Evolutionary conservation across 2,888 invertebrate genomes (phyloP).

Genomic region (Hanleya hanleyi): DNA sequence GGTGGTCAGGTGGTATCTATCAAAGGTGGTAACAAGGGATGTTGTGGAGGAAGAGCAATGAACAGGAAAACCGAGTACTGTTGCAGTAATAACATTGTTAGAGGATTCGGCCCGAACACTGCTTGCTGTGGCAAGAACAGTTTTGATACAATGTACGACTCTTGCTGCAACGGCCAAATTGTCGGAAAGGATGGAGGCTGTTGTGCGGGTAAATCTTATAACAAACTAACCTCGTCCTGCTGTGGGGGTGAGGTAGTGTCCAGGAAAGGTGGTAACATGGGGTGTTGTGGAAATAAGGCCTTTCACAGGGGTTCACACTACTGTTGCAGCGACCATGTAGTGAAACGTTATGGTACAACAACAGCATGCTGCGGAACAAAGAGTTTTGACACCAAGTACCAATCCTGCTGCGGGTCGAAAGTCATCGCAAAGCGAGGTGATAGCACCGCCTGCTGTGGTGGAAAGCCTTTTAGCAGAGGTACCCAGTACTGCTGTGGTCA

Average conservation of each 20-base stretch:
- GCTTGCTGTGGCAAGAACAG: background rate
- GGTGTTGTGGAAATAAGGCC: background rate
- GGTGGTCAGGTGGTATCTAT: background rate
- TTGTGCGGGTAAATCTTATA: background rate
- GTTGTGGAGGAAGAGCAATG: background rate
- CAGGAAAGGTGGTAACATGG: background rate
- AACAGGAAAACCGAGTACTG: background rate
- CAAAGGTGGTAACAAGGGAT: background rate
- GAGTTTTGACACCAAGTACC: background rate
- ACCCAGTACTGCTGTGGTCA: background rate
- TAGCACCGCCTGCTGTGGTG: background rate
- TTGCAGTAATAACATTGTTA: background rate
- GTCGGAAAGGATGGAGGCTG: background rate
- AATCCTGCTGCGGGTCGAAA: background rate
- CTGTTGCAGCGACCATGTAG: background rate
- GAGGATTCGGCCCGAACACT: background rate
- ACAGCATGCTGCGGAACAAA: background rate
- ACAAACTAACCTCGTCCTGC: background rate
- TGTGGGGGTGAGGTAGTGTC: background rate
- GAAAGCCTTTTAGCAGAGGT: background rate
- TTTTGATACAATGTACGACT: background rate
- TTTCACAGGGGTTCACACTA: background rate
- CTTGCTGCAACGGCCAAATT: slow-evolving; percentile 1
- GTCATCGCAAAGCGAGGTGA: background rate
- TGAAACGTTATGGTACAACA: background rate